phyloP scores from a whole-genome alignment of 2,797 vertebrate species.

The Danio jaintianensis region DNA sequence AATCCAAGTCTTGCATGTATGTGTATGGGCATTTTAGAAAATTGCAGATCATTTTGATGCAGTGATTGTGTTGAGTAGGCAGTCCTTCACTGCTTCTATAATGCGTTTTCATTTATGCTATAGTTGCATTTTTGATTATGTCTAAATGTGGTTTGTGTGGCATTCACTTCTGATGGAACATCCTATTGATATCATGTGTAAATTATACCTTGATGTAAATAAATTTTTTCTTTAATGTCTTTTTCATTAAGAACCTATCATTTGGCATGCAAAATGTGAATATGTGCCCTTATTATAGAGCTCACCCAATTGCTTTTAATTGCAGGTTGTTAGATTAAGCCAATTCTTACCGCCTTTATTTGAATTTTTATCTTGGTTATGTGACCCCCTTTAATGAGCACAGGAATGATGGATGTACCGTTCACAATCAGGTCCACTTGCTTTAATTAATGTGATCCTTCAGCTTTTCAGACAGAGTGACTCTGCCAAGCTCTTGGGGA shows the following conservation, averaged over 20 bases:
- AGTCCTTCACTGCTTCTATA: not conserved
- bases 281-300: conserved; percentile 1
- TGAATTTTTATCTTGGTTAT: conserved; percentile 7
- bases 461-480: conserved; percentile 39
- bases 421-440: not conserved
- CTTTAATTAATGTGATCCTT: conserved; percentile 29
- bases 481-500: not conserved
- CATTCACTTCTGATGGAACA: not conserved
- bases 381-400: conserved; percentile 1
- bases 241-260: not conserved
- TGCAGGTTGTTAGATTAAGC: not conserved
- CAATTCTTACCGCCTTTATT: not conserved
- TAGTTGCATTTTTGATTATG: not conserved
- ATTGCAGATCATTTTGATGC: not conserved
- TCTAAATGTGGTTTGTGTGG: not conserved
- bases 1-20: not conserved
- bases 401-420: not conserved
- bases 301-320: not conserved
- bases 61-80: not conserved
- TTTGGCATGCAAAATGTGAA: not conserved
- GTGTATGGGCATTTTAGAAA: not conserved
- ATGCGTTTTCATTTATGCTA: not conserved
- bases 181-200: not conserved
- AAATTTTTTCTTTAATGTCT: not conserved
- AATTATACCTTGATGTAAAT: not conserved